Evolutionary conservation across 2,888 invertebrate genomes (phyloP).

Genomic region (Ctenicera cuprea): DNA sequence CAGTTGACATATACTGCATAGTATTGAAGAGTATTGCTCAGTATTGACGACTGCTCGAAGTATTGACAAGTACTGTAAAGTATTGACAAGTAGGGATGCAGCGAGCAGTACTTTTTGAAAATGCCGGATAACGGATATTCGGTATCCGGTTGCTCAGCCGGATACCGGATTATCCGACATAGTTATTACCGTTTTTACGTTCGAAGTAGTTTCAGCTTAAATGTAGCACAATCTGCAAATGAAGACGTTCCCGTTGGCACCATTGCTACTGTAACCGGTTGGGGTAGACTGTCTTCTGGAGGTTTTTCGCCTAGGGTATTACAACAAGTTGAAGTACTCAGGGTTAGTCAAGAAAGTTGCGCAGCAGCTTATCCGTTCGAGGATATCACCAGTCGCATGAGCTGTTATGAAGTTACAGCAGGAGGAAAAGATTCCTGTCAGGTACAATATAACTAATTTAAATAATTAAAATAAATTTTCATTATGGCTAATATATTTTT

Average conservation of each 20-base stretch:
- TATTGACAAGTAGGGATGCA: too few species aligned
- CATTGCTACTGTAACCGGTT: constrained; percentile 4
- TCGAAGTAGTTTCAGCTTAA: too few species aligned
- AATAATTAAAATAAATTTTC: not conserved
- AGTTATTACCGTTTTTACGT: too few species aligned
- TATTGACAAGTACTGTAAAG: too few species aligned
- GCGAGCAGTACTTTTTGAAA: too few species aligned
- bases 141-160: too few species aligned
- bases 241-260: not conserved
- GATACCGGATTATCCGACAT: too few species aligned
- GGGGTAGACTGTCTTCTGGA: constrained; percentile 6
- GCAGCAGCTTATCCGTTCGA: not conserved
- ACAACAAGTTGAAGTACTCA: constrained; percentile 21
- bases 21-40: too few species aligned
- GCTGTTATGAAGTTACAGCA: not conserved
- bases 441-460: too few species aligned
- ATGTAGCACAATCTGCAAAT: not conserved
- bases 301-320: not conserved
- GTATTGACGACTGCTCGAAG: too few species aligned
- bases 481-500: not conserved
- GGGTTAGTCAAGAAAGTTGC: not conserved
- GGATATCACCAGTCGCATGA: constrained; percentile 1
- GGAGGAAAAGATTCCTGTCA: constrained; percentile 28
- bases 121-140: too few species aligned
- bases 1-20: too few species aligned